phyloP scores from a whole-genome alignment of 1,140 invertebrate genomes.

The Ostrea denselamellosa region DNA sequence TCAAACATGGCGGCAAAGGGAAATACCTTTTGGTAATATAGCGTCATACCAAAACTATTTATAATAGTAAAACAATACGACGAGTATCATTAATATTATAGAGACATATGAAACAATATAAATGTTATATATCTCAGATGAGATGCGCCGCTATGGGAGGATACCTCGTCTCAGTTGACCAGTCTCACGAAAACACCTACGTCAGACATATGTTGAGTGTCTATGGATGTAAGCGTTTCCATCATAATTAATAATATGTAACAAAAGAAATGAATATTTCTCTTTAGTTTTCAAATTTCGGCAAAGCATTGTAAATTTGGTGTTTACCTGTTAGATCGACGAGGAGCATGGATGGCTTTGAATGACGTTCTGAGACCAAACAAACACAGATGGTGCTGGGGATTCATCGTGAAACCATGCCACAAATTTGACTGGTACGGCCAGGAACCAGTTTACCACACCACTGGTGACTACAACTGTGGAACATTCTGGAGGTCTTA shows the following conservation, averaged over 20 bases:
- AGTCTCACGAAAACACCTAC: conserved; percentile 31
- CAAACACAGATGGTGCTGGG: conserved; percentile 24
- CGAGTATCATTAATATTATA: too few relatives aligned
- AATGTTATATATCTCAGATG: not conserved
- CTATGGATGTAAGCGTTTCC: not conserved
- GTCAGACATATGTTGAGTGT: conserved; percentile 15
- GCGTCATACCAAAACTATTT: too few relatives aligned
- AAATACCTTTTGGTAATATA: too few relatives aligned
- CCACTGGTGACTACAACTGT: not conserved
- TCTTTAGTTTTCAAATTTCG: not conserved
- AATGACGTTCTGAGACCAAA: conserved; percentile 16
- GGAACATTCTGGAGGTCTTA: not conserved
- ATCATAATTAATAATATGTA: not conserved
- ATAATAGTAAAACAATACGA: too few relatives aligned
- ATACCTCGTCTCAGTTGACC: not conserved
- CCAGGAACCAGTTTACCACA: not conserved
- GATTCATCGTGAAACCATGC: not conserved
- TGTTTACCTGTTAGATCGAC: not conserved
- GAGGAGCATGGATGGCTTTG: not conserved
- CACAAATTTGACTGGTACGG: conserved; percentile 32
- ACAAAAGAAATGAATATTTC: too few relatives aligned
- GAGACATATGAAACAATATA: too few relatives aligned
- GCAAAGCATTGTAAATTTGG: not conserved
- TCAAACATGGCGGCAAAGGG: too few relatives aligned
- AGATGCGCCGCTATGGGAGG: conserved; percentile 32